These are phyloP conservation scores for Eucera pruinosa DNA, from an alignment of 2,888 invertebrate genomes.

Conservation along the genomic window DNA sequence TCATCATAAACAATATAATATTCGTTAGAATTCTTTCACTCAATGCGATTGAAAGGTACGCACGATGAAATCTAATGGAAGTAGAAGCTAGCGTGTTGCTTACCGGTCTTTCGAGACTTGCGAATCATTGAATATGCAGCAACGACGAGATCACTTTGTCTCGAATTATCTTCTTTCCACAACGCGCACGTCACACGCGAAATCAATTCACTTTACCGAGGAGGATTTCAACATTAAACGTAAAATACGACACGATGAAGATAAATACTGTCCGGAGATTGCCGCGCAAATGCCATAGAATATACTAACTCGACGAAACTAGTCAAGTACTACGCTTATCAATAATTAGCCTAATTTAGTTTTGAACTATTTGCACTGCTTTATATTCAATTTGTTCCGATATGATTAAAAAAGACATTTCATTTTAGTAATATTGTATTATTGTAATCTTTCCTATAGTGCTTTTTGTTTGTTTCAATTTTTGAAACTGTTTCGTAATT, in stretches of 20 bases:
- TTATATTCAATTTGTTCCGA: background rate
- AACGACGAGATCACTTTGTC: background rate
- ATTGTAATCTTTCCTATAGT: too few relatives aligned
- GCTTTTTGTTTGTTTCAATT: background rate
- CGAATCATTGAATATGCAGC: too few relatives aligned
- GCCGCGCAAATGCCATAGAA: background rate
- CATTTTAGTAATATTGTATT: background rate
- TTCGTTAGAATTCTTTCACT: background rate
- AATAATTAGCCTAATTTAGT: background rate
- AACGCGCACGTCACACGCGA: background rate
- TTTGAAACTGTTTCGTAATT: background rate
- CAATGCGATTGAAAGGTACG: too few relatives aligned
- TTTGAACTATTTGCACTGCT: background rate
- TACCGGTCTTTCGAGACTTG: background rate
- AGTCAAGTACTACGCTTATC: slow-evolving; percentile 12
- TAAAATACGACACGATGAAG: background rate
- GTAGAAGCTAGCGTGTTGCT: too few relatives aligned
- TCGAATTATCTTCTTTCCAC: background rate
- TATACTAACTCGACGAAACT: background rate
- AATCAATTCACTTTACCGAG: background rate
- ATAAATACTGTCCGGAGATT: background rate
- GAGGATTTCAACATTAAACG: background rate
- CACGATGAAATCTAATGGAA: too few relatives aligned
- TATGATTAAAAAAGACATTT: background rate
- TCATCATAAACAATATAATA: background rate